These are phyloP conservation scores for Nasonia giraulti DNA, from an alignment of 1,140 invertebrate genomes.

Conservation along the genomic window DNA sequence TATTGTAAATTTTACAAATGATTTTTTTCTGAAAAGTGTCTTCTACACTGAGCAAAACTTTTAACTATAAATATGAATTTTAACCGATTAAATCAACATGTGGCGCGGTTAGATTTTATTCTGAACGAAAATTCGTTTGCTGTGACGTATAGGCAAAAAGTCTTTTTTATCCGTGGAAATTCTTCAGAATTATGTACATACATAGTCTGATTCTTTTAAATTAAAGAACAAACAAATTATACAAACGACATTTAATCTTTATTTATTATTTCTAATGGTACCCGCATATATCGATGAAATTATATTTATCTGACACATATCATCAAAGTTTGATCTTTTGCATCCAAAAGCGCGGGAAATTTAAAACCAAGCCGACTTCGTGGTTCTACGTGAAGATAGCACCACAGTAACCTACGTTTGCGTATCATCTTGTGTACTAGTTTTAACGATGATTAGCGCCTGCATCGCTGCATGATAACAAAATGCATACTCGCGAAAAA, in stretches of 20 bases:
- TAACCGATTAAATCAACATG: neutral
- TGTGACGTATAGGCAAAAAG: no score
- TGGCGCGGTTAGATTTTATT: neutral
- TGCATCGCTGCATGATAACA: neutral
- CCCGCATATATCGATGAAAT: no score
- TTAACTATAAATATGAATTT: neutral
- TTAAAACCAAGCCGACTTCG: neutral
- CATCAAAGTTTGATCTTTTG: no score
- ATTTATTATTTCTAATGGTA: no score
- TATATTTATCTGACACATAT: no score
- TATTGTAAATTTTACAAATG: constrained; percentile 37
- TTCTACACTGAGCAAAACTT: neutral
- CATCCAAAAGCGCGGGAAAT: neutral
- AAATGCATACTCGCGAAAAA: constrained; percentile 11
- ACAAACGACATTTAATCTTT: no score
- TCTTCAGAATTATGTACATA: neutral
- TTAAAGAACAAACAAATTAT: no score
- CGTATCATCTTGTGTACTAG: neutral
- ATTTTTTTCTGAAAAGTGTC: neutral
- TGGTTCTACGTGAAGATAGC: neutral
- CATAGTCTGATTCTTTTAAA: no score
- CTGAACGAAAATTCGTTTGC: neutral
- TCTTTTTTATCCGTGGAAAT: neutral
- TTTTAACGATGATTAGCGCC: neutral
- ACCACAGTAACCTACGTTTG: neutral